Evolutionary conservation across 2,797 vertebrate genomes (phyloP).

Genomic region (Lagodon rhomboides): DNA sequence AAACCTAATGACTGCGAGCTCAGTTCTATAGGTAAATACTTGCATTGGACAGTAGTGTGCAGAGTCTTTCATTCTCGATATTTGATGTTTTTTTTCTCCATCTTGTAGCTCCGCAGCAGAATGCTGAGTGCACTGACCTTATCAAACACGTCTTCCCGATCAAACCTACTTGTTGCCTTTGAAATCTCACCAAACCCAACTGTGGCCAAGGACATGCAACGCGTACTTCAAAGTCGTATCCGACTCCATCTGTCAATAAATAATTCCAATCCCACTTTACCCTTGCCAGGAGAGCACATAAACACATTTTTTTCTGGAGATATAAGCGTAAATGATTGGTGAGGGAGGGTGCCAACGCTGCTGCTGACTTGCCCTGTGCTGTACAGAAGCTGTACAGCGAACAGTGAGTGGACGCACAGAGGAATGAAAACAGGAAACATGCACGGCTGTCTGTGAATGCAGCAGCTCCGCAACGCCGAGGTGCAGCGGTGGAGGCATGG

Average conservation of each 20-base stretch:
- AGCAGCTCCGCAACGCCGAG: constrained; percentile 33
- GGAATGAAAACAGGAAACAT: constrained; percentile 61
- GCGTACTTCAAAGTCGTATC: background rate
- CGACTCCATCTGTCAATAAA: constrained; percentile 25
- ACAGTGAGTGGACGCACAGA: constrained; percentile 14
- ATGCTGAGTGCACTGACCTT: background rate
- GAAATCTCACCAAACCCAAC: constrained; percentile 4
- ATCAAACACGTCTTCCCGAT: background rate
- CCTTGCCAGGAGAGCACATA: background rate
- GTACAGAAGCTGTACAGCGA: constrained; percentile 3
- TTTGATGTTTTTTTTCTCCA: background rate
- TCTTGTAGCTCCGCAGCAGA: background rate
- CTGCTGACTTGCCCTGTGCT: constrained; percentile 12
- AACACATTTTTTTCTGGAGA: constrained; percentile 2
- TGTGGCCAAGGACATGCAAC: background rate
- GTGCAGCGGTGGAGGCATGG: constrained; percentile 7
- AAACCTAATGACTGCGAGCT: no score
- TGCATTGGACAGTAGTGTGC: background rate
- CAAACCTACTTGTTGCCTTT: background rate
- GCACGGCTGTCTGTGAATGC: constrained; percentile 31
- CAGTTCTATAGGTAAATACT: background rate
- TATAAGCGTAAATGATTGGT: background rate
- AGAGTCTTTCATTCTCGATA: background rate
- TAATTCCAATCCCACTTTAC: background rate
- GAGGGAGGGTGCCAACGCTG: background rate